Evolutionary conservation across 1,140 invertebrate genomes (phyloP), one percentile per base, ranked within the genome.

Genomic region (Rhopalosiphum maidis): DNA sequence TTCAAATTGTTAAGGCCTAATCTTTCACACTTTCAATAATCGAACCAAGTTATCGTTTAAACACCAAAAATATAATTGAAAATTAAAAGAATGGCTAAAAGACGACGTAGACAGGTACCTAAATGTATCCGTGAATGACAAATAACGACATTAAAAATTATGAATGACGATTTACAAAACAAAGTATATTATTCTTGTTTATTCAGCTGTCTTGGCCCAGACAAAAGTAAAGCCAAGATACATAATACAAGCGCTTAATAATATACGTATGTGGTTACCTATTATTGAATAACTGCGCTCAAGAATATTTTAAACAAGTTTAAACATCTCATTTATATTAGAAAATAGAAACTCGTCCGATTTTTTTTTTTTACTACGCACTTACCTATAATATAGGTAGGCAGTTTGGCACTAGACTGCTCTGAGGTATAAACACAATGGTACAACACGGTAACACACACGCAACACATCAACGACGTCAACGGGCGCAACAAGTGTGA

Each of bases 111-210:
- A n/a, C n/a, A 18, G 60, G 1, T 68, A 18, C 4, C 30, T n/a
- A 18, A n/a, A 68, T 68, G 60, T 68, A 60, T 60, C 55, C 55
- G 30, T 30, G 30, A 68, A 68, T 77, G 15, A 77, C 15, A 77
- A 77, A 77, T 77, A n/a, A 77, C n/a, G 30, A 77, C 60, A 77
- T 77, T 77, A 77, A 77, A 77, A n/a, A n/a, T 77, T n/a, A 77
- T 77, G 30, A 77, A 77, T 77, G 30, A n/a, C 30, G 60, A n/a
- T 77, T 77, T 77, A 77, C n/a, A 8, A 77, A 77, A 68, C 30
- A 77, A 5, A 30, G 60, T 77, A 77, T 18, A n/a, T 77, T n/a
- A 77, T 77, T 77, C 30, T 77, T n/a, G 60, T n/a, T 77, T 77
- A 77, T 77, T 77, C 60, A 77, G 60, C 30, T 77, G 30, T 77